Evolutionary conservation across 2,797 vertebrate genomes (phyloP).

Genomic region (Chromobotia macracanthus): DNA sequence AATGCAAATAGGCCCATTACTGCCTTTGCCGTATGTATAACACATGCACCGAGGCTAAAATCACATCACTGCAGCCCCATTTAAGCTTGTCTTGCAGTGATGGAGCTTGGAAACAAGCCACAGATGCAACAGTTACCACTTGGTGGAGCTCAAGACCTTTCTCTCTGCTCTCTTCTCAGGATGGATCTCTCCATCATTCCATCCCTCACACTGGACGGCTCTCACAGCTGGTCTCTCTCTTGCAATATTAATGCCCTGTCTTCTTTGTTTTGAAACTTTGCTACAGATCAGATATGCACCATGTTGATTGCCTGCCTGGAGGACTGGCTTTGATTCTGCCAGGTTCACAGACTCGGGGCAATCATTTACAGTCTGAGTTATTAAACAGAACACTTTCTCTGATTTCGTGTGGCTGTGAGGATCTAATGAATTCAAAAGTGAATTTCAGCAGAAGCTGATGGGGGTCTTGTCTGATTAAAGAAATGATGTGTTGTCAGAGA

Average conservation of each 20-base stretch:
- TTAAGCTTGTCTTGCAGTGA: too few relatives aligned
- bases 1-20: conserved; percentile 21
- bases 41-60: conserved; percentile 2
- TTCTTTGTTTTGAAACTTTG: conserved; percentile 67
- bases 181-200: conserved; percentile 51
- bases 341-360: conserved; percentile 57
- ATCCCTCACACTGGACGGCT: conserved; percentile 56
- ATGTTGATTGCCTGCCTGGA: conserved; percentile 59
- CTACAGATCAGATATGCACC: conserved; percentile 64
- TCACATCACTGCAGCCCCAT: neutral
- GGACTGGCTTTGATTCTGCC: conserved; percentile 57
- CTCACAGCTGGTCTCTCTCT: conserved; percentile 60
- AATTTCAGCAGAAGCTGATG: conserved; percentile 8
- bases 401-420: conserved; percentile 43
- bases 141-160: conserved; percentile 67
- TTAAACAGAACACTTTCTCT: conserved; percentile 52
- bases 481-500: conserved; percentile 33
- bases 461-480: conserved; percentile 43
- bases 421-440: conserved; percentile 50
- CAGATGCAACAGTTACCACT: conserved; percentile 51
- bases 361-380: conserved; percentile 47
- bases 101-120: neutral
- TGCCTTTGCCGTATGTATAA: conserved; percentile 11
- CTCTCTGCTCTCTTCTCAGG: conserved; percentile 15
- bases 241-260: conserved; percentile 66